Percentiles rank a stretch among this genome's conserved stretches.
phyloP scores from a whole-genome alignment of 2,797 vertebrate species.

The Buceros bicornis region DNA sequence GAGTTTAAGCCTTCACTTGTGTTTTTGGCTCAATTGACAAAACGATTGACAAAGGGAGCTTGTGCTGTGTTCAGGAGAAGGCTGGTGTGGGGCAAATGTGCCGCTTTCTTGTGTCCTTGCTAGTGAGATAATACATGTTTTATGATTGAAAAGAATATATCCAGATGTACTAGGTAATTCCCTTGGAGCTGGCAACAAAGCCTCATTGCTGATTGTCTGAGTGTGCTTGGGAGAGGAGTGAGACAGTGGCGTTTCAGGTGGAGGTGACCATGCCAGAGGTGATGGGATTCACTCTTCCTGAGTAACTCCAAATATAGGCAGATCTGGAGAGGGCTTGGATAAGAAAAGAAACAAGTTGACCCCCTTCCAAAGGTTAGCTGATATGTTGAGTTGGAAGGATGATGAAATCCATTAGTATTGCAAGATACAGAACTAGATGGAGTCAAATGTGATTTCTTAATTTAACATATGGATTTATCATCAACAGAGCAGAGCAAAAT shows the following conservation, averaged over 20 bases:
- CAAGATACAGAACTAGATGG: background rate
- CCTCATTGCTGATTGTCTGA: background rate
- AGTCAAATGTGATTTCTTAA: slow-evolving; percentile 16
- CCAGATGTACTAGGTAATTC: background rate
- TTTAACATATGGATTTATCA: background rate
- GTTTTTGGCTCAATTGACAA: slow-evolving; percentile 39
- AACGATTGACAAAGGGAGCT: slow-evolving; percentile 19
- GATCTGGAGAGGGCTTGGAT: background rate
- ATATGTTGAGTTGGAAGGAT: background rate
- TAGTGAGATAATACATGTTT: background rate
- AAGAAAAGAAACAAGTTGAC: background rate
- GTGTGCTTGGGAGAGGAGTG: background rate
- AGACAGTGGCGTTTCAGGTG: rapidly evolving
- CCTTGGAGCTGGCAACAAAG: rapidly evolving
- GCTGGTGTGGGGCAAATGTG: background rate
- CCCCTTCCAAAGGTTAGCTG: background rate
- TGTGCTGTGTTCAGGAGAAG: background rate
- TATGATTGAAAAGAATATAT: background rate
- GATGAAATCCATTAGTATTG: background rate
- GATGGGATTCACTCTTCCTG: background rate
- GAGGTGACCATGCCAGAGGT: rapidly evolving
- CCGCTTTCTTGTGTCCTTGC: background rate
- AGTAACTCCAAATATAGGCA: background rate
- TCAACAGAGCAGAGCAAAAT: background rate
- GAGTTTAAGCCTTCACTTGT: slow-evolving; percentile 48